Base-by-base conservation (phyloP, 2,888 invertebrate species). In the Troilus luridus region DNA sequence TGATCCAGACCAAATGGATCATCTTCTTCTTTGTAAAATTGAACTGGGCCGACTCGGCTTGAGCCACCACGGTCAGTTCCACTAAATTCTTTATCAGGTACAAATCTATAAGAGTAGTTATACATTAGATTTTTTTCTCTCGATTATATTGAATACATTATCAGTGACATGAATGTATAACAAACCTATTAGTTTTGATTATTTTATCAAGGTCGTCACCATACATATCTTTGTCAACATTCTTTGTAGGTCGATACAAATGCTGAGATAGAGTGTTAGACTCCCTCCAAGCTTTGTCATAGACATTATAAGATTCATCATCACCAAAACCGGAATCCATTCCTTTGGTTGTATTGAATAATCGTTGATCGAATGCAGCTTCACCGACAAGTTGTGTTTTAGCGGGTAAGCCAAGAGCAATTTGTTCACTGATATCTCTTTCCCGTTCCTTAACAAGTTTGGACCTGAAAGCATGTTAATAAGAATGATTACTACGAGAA, bases 1-100 rank as follows among this genome's bases (percentile, higher is more conserved):
- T 98, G 98, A 95, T 99, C 99, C 93, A 99, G 95, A 94, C 99
- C 99, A 95, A 99, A 99, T 92, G 99, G 98, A 96, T 99, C 99
- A 92, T 96, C 96, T 21, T 95, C 95, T 12, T 95, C 95, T 92
- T 96, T 96, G 93, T 96, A 96, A 94, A 99, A 99, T 95, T 99
- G 98, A 56, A 99, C 99, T 0, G 99, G 99, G 0, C 98, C 99
- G 17, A 97, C 96, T n/a, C 98, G 96, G 0, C 96, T 94, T 88
- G 95, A 95, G 77, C 93, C 93, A 41, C 95, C 94, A 92, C 97
- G 95, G 93, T 98, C 98, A 0, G 98, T 97, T 0, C 99, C 99
- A 12, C 97, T 97, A 93, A 99, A 99, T 93, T 98, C 98, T 93
- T 99, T 98, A 94, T 99, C 99, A 0, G 99, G 99, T 41, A 99